These are phyloP conservation scores for Apamea epomidion DNA, from an alignment of 2,888 invertebrate genomes.

Conservation along the genomic window DNA sequence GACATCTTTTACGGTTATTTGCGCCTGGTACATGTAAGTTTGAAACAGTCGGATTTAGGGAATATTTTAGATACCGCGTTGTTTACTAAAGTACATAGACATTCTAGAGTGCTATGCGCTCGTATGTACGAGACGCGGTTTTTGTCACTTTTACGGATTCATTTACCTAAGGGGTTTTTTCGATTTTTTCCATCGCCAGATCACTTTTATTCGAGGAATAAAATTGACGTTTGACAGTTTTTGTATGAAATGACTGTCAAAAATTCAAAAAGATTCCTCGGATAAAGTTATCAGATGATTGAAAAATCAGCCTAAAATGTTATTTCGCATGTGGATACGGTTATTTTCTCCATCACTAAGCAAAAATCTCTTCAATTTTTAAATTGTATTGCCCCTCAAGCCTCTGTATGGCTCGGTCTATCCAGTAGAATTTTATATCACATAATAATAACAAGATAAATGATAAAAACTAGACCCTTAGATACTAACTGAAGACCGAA, in stretches of 20 bases:
- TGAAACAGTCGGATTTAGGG: not conserved
- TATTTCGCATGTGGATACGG: not conserved
- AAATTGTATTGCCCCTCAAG: not conserved
- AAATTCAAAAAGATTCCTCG: too few relatives aligned
- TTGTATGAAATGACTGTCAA: too few relatives aligned
- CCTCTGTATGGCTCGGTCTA: too few relatives aligned
- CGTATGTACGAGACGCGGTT: not conserved
- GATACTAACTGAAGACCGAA: not conserved
- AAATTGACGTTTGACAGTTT: too few relatives aligned
- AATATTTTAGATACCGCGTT: not conserved
- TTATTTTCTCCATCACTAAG: not conserved
- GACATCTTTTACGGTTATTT: constrained; percentile 13
- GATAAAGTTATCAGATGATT: too few relatives aligned
- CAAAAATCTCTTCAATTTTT: not conserved
- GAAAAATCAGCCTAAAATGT: too few relatives aligned
- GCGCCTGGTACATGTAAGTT: constrained; percentile 12
- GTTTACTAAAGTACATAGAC: not conserved
- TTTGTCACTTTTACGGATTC: not conserved
- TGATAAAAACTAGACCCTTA: not conserved
- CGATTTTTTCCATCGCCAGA: too few relatives aligned
- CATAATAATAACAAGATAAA: not conserved
- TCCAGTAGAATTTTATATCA: not conserved
- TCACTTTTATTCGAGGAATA: too few relatives aligned
- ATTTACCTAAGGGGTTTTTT: not conserved
- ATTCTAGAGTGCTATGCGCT: not conserved